These are phyloP conservation scores for Adelognathus sp. DNA, from an alignment of 2,888 invertebrate species.

Conservation along the genomic window DNA sequence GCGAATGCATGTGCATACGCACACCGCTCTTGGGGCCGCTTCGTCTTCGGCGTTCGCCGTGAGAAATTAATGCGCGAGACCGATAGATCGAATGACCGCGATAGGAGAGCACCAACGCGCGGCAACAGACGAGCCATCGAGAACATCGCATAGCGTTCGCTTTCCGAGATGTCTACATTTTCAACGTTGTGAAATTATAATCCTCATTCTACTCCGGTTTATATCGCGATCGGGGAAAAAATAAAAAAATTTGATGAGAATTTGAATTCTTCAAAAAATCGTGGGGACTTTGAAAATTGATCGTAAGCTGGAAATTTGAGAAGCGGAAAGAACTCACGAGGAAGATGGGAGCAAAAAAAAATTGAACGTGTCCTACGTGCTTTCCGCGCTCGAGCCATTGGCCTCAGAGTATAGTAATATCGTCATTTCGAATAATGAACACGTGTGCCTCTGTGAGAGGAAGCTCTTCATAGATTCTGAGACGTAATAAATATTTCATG, in stretches of 20 bases:
- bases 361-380: conserved; percentile 51
- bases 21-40: not conserved
- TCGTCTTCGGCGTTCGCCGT: conserved; percentile 58
- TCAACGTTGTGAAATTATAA: conserved; percentile 47
- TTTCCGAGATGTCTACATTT: conserved; percentile 49
- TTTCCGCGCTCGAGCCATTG: conserved; percentile 41
- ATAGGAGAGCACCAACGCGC: conserved; percentile 40
- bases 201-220: not conserved
- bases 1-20: not conserved
- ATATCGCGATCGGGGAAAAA: not conserved
- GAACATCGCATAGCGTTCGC: conserved; percentile 46
- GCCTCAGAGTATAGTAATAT: conserved; percentile 31
- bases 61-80: conserved; percentile 60
- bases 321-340: not conserved
- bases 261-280: not conserved
- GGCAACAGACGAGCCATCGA: conserved; percentile 9
- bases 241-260: not conserved
- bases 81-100: conserved; percentile 65
- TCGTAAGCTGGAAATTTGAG: not conserved
- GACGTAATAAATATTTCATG: no score
- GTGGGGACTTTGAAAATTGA: not conserved
- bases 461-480: conserved; percentile 36
- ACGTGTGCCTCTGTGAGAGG: conserved; percentile 28
- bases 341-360: conserved; percentile 6
- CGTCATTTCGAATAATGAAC: conserved; percentile 48